Percentiles rank a stretch among this genome's conserved stretches.
Conservation (phyloP, 2,888 invertebrate genomes). For the Drosophila neotestacea region DNA sequence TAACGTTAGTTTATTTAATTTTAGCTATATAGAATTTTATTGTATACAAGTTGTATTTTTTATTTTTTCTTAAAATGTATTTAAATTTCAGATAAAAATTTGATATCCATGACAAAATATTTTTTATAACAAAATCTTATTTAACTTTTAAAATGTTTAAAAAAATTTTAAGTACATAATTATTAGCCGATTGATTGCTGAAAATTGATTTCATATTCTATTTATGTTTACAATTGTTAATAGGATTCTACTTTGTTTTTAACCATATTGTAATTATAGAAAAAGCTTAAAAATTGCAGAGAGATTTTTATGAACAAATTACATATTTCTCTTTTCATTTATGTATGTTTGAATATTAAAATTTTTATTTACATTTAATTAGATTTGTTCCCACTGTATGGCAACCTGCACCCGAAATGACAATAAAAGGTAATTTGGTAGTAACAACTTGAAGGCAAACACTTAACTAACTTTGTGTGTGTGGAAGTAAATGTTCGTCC, state of each 20-base stretch:
- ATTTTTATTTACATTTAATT: slow-evolving; percentile 36
- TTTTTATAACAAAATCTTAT: too few species aligned
- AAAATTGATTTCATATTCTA: slow-evolving; percentile 5
- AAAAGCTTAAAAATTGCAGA: background rate
- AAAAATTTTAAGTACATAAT: too few species aligned
- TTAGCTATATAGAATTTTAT: too few species aligned
- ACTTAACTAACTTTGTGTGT: slow-evolving; percentile 68
- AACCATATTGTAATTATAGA: background rate
- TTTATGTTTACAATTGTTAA: background rate
- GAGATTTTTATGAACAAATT: background rate
- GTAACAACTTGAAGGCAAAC: slow-evolving; percentile 77
- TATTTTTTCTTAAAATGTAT: too few species aligned
- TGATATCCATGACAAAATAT: too few species aligned
- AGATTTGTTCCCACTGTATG: slow-evolving; percentile 57
- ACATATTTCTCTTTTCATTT: slow-evolving; percentile 20
- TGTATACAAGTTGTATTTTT: too few species aligned
- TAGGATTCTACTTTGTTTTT: too few species aligned
- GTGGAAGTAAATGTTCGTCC: slow-evolving; percentile 25
- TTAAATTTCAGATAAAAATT: too few species aligned
- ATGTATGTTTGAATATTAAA: background rate
- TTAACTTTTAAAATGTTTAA: too few species aligned
- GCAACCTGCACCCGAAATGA: slow-evolving; percentile 43
- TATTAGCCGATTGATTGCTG: background rate
- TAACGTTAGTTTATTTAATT: too few species aligned
- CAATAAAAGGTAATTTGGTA: slow-evolving; percentile 78